Conservation (phyloP, 2,113 vertebrate species). For the Nestor notabilis region DNA sequence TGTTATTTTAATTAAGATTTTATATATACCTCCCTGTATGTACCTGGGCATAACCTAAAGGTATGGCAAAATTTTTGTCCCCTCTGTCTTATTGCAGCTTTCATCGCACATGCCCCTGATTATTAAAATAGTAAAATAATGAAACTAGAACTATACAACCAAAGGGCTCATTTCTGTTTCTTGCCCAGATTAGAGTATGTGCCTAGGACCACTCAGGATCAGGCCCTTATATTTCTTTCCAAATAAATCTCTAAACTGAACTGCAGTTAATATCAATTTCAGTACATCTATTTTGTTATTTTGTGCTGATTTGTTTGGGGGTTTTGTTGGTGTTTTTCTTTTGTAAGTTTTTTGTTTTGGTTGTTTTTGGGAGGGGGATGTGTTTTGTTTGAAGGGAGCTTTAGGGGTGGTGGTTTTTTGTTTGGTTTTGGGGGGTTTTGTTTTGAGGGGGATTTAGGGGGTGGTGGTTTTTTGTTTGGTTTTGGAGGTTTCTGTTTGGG, state of each 20-base stretch:
- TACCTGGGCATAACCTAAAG: background rate
- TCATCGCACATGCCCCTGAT: background rate
- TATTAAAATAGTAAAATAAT: background rate
- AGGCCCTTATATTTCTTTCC: background rate
- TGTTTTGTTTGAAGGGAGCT: background rate
- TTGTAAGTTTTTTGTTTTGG: background rate
- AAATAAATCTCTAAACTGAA: background rate
- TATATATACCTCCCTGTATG: constrained; percentile 17
- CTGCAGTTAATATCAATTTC: background rate
- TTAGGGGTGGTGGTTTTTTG: no score
- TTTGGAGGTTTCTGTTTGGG: no score
- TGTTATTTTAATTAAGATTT: constrained; percentile 64
- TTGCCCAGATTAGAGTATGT: background rate
- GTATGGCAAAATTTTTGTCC: background rate
- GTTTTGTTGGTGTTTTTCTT: background rate
- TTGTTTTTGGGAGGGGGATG: fast-evolving
- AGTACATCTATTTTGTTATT: background rate
- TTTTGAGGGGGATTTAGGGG: background rate
- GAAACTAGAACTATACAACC: background rate
- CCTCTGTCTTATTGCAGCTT: background rate
- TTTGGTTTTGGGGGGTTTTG: no score
- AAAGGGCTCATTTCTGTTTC: background rate
- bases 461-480: no score
- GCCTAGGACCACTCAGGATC: background rate
- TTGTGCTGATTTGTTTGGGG: background rate